Conservation (phyloP, 2,888 invertebrate species). For the Epinotia brunnichana region DNA sequence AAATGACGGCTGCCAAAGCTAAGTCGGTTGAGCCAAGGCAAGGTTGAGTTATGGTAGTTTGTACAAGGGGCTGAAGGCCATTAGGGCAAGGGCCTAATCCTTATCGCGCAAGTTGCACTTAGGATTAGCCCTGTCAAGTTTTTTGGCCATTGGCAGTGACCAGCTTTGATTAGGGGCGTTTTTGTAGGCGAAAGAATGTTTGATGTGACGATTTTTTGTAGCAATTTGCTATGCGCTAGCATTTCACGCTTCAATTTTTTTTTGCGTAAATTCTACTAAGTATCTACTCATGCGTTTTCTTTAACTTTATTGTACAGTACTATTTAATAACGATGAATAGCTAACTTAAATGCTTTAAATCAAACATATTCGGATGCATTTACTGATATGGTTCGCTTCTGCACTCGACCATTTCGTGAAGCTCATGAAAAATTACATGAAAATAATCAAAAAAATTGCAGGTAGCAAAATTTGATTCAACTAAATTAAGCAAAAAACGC, state of each 20-base stretch:
- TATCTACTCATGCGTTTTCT: background rate
- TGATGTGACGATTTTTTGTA: slow-evolving; percentile 11
- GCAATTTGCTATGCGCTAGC: background rate
- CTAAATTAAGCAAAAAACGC: background rate
- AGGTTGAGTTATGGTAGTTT: slow-evolving; percentile 82
- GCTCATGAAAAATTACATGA: too few species aligned
- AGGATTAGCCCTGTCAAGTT: slow-evolving; percentile 82
- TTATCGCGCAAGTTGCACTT: slow-evolving; percentile 83
- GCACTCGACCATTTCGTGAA: too few species aligned
- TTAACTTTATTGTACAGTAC: background rate
- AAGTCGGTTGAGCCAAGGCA: slow-evolving; percentile 82
- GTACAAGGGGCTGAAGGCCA: slow-evolving; percentile 82
- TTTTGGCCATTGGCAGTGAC: slow-evolving; percentile 77
- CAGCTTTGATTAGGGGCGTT: slow-evolving; percentile 68
- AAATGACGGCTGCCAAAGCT: slow-evolving; percentile 84
- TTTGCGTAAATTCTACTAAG: background rate
- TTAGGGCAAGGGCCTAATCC: slow-evolving; percentile 79
- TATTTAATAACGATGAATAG: too few species aligned
- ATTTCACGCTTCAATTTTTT: background rate
- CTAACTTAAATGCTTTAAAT: too few species aligned
- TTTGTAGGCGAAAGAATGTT: slow-evolving; percentile 22
- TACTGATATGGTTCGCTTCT: too few species aligned
- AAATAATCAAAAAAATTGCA: too few species aligned
- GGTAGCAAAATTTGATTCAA: background rate
- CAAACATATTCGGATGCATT: too few species aligned